Conservation (phyloP, 2,797 vertebrate species). For the Pelochelys cantorii region DNA sequence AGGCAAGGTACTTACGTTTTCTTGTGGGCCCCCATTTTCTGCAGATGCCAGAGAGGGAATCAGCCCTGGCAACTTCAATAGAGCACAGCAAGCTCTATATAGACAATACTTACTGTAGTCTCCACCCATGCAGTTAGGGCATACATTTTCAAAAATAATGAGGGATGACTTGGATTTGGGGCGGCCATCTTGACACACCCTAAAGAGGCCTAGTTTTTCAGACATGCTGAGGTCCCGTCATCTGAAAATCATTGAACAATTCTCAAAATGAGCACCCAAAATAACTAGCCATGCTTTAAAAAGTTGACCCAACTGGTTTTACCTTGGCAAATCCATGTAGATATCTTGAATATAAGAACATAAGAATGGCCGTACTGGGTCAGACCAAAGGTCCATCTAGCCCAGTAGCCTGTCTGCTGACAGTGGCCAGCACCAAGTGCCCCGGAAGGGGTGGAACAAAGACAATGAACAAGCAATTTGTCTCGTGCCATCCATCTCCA, state of each 20-base stretch:
- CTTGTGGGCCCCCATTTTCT: no score
- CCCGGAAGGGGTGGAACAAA: no score
- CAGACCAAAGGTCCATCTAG: no score
- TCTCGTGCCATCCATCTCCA: no score
- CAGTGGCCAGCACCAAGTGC: no score
- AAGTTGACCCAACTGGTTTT: no score
- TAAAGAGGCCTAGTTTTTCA: not conserved
- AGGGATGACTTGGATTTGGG: not conserved
- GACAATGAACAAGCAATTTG: no score
- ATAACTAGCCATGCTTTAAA: not conserved
- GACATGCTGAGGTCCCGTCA: not conserved
- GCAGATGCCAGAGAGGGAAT: no score
- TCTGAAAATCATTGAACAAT: not conserved
- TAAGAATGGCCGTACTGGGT: no score
- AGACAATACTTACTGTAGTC: not conserved
- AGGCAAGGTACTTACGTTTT: no score
- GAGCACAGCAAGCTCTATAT: not conserved
- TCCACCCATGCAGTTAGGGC: not conserved
- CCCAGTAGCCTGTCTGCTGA: no score
- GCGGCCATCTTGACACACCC: not conserved
- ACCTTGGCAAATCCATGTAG: not conserved
- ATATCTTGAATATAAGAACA: not conserved
- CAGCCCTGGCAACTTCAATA: not conserved
- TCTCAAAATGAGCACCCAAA: not conserved
- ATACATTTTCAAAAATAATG: not conserved